Evolutionary conservation across 2,888 invertebrate species (phyloP).

Genomic region (Azorinus chamasolen): DNA sequence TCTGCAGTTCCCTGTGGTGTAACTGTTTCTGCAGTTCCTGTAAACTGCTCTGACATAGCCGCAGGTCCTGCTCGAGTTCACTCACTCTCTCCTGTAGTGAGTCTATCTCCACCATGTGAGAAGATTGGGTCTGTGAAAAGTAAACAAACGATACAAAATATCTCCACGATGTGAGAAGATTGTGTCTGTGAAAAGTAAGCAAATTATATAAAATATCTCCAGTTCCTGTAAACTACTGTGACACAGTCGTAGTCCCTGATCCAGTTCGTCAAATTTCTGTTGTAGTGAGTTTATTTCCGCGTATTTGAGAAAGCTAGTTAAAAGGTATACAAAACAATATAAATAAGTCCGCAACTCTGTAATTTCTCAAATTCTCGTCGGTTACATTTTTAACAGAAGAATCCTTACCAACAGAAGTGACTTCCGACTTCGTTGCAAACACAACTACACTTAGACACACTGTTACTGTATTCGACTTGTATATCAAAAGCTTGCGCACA

Average conservation of each 20-base stretch:
- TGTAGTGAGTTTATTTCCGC: constrained; percentile 55
- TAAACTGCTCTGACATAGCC: constrained; percentile 66
- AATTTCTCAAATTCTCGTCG: too few relatives aligned
- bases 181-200: constrained; percentile 36
- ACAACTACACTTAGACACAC: too few relatives aligned
- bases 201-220: too few relatives aligned
- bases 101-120: constrained; percentile 47
- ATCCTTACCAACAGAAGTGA: too few relatives aligned
- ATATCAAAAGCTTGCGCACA: too few relatives aligned
- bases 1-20: constrained; percentile 89
- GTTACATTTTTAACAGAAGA: too few relatives aligned
- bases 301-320: constrained; percentile 41
- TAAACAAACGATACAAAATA: too few relatives aligned
- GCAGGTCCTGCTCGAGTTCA: constrained; percentile 63
- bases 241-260: constrained; percentile 60
- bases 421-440: too few relatives aligned
- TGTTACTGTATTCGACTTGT: too few relatives aligned
- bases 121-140: constrained; percentile 42
- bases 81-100: constrained; percentile 61
- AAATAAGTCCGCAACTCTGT: too few relatives aligned
- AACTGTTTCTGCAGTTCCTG: constrained; percentile 63
- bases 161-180: constrained; percentile 45
- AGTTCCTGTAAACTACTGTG: constrained; percentile 67
- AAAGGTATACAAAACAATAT: neutral
- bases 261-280: constrained; percentile 62